phyloP scores from a whole-genome alignment of 2,113 vertebrate species.

The Petrocephalus microphthalmus region DNA sequence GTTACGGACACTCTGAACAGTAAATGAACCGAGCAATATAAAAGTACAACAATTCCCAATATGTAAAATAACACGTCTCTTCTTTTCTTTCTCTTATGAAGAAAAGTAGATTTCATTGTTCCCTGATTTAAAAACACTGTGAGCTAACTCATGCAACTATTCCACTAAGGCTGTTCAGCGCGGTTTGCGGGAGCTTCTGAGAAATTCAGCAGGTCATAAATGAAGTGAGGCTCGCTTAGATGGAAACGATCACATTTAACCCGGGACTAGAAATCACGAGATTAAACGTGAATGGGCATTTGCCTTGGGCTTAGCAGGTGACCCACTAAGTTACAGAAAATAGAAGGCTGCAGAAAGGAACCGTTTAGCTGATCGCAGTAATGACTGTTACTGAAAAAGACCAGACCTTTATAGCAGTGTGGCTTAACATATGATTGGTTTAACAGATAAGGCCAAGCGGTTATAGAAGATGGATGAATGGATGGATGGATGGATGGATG shows the following conservation, averaged over 20 bases:
- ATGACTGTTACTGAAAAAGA: neutral
- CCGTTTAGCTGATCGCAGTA: neutral
- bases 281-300: conserved; percentile 15
- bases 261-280: conserved; percentile 23
- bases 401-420: neutral
- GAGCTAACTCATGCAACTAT: conserved; percentile 6
- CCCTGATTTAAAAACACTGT: neutral
- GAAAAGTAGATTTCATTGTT: conserved; percentile 34
- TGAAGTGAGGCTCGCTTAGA: neutral
- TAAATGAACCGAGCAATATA: conserved; percentile 52
- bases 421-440: neutral
- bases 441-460: neutral
- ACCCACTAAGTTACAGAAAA: neutral
- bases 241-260: conserved; percentile 16
- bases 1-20: conserved; percentile 41
- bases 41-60: conserved; percentile 51
- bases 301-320: conserved; percentile 17
- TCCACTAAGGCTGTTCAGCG: neutral
- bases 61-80: conserved; percentile 56
- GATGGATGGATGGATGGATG: neutral
- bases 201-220: neutral
- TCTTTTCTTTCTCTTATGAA: conserved; percentile 47
- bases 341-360: neutral
- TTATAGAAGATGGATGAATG: neutral
- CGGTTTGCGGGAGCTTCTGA: neutral